These are phyloP conservation scores for Stenodera caucasica DNA, from an alignment of 2,888 invertebrate species.

Conservation along the genomic window DNA sequence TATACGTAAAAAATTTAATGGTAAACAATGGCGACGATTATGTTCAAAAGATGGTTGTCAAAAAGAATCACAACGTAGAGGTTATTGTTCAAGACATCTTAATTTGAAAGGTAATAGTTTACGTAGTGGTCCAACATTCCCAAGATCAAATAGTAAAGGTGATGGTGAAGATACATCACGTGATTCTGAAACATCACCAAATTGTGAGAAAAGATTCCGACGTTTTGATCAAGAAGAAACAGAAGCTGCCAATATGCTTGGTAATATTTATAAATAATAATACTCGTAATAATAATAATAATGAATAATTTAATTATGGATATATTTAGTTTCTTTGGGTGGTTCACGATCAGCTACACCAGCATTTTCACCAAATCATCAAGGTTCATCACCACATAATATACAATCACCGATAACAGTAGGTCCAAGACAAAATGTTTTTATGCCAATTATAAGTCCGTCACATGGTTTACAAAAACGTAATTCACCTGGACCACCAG, in stretches of 20 bases:
- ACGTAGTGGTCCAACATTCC: conserved; percentile 54
- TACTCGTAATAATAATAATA: conserved; percentile 3
- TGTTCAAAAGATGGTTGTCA: conserved; percentile 95
- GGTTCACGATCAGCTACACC: conserved; percentile 93
- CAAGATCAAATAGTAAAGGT: conserved; percentile 62
- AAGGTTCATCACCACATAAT: conserved; percentile 68
- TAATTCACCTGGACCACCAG: conserved; percentile 55
- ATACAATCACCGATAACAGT: conserved; percentile 70
- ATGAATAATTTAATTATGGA: conserved; percentile 9
- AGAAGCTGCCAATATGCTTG: conserved; percentile 95
- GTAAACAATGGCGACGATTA: conserved; percentile 97
- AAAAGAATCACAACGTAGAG: conserved; percentile 96
- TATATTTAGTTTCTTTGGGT: conserved; percentile 78
- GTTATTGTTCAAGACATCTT: conserved; percentile 95
- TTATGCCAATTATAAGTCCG: conserved; percentile 84
- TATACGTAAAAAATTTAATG: conserved; percentile 98
- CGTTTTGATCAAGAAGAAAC: conserved; percentile 93
- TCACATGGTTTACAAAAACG: conserved; percentile 55
- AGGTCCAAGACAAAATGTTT: conserved; percentile 81
- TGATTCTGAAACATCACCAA: conserved; percentile 88
- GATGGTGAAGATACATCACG: conserved; percentile 85
- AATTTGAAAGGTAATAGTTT: conserved; percentile 77
- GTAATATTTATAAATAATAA: conserved; percentile 53
- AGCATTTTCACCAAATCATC: conserved; percentile 78
- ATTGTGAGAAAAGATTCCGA: conserved; percentile 72